These are phyloP conservation scores for Neodiprion virginianus DNA, from an alignment of 1,140 invertebrate genomes.

Conservation along the genomic window DNA sequence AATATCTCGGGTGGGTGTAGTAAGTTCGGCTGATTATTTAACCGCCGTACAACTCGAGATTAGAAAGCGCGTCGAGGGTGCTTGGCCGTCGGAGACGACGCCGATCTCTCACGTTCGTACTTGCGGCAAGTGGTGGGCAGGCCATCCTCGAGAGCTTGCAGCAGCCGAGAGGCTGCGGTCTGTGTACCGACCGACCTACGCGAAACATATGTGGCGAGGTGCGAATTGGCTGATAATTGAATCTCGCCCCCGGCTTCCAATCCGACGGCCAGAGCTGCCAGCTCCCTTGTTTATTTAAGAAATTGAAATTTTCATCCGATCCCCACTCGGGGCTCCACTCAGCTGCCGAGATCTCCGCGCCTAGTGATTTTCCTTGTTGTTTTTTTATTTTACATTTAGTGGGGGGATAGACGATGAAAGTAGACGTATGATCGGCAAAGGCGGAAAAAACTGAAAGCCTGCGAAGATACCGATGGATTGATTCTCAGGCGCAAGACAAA, in stretches of 20 bases:
- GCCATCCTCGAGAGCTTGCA: too few relatives aligned
- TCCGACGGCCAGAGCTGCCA: neutral
- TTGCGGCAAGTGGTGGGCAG: too few relatives aligned
- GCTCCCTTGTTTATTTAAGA: neutral
- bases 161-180: too few relatives aligned
- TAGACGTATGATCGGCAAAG: neutral
- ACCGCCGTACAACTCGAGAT: neutral
- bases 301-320: neutral
- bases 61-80: too few relatives aligned
- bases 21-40: slow-evolving; percentile 2
- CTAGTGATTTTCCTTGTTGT: too few relatives aligned
- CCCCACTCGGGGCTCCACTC: too few relatives aligned
- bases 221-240: slow-evolving; percentile 5
- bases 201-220: neutral
- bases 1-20: neutral
- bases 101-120: too few relatives aligned
- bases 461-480: neutral
- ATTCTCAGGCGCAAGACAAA: neutral
- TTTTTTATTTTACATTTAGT: too few relatives aligned
- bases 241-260: neutral
- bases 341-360: too few relatives aligned
- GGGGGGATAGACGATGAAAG: too few relatives aligned
- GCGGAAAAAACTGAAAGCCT: neutral
- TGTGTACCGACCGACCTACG: too few relatives aligned
- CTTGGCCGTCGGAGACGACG: too few relatives aligned